Percentiles rank a stretch among this genome's conserved stretches.
These are phyloP conservation scores for Aurelia sp. DNA, from an alignment of 30 jellyfish, hydroid and myxozoan genomes.

Conservation along the genomic window DNA sequence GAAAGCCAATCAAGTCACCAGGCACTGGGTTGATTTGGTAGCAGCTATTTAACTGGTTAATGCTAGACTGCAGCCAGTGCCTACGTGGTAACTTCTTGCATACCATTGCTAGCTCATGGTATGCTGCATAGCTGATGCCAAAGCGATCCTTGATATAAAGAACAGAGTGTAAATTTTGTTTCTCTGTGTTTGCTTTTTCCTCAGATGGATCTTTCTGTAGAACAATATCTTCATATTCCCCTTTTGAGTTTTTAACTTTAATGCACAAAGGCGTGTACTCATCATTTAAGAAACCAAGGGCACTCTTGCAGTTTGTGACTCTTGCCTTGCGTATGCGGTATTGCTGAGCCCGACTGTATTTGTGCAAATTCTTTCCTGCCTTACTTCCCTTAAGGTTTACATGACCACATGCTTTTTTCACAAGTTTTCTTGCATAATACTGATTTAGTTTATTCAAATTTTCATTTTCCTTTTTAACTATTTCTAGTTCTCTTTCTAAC, in stretches of 20 bases:
- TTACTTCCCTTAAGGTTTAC: not conserved
- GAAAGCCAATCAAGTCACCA: constrained; percentile 3
- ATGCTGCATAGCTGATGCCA: constrained; percentile 8
- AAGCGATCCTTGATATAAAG: not conserved
- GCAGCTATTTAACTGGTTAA: not conserved
- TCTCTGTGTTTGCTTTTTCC: too few relatives aligned
- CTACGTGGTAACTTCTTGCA: constrained; percentile 1
- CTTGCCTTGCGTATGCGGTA: constrained; percentile 8
- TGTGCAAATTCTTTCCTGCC: not conserved
- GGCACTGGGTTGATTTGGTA: not conserved
- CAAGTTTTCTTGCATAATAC: not conserved
- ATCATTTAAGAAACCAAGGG: not conserved
- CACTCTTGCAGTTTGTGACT: constrained; percentile 1
- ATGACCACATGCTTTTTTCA: not conserved
- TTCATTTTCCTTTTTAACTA: not conserved
- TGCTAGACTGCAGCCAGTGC: constrained; percentile 4
- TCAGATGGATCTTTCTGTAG: not conserved
- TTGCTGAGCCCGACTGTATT: constrained; percentile 2
- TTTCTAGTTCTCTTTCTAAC: not conserved
- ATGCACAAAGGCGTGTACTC: not conserved
- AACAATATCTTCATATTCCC: not conserved
- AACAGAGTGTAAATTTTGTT: not conserved
- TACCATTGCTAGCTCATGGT: not conserved
- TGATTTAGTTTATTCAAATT: not conserved
- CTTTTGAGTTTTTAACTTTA: not conserved